Percentiles rank a stretch among this genome's conserved stretches.
These are phyloP conservation scores for Nemoura dubitans DNA, from an alignment of 2,888 invertebrate species.

Conservation along the genomic window DNA sequence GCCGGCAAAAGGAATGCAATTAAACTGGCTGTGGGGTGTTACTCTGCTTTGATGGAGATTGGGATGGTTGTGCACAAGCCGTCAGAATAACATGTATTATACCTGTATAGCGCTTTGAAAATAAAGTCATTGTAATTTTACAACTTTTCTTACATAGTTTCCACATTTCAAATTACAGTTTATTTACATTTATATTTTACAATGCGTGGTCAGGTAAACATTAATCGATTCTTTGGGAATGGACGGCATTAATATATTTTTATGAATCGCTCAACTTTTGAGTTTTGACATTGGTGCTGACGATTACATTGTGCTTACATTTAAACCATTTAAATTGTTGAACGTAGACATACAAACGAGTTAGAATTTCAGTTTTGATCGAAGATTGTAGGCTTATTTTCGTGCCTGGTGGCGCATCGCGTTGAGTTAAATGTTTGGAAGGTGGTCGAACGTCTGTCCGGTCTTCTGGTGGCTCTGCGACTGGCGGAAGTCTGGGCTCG, in stretches of 20 bases:
- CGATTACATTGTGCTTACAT: background rate
- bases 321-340: background rate
- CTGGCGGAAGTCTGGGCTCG: conserved; percentile 51
- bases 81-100: background rate
- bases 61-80: conserved; percentile 41
- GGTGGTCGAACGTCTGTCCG: conserved; percentile 69
- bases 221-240: too few species aligned
- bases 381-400: background rate
- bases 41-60: conserved; percentile 41
- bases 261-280: too few species aligned
- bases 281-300: background rate
- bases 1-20: conserved; percentile 45
- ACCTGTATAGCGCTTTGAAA: conserved; percentile 21
- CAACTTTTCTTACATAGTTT: background rate
- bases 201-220: too few species aligned
- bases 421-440: conserved; percentile 77
- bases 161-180: background rate
- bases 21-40: conserved; percentile 43
- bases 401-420: background rate
- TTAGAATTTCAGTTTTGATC: background rate
- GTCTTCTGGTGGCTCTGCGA: conserved; percentile 56
- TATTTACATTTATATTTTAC: background rate
- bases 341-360: background rate
- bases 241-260: too few species aligned
- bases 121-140: conserved; percentile 13